Conservation (phyloP, 2,113 vertebrate genomes). For the Cochlearius cochlearius region DNA sequence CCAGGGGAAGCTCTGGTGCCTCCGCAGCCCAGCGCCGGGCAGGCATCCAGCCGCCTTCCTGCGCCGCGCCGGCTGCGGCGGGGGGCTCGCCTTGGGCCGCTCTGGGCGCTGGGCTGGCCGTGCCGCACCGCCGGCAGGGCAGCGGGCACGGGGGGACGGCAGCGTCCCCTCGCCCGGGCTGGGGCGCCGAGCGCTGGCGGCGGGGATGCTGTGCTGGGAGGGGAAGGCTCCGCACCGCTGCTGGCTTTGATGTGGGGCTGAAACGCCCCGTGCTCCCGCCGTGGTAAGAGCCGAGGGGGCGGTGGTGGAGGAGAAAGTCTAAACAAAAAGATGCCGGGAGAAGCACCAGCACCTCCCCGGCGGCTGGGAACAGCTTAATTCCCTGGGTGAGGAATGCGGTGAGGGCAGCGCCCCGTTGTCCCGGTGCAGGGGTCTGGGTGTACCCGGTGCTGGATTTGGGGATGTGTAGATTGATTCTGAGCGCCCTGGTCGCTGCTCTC, state of each 20-base stretch:
- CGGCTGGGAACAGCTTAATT: background rate
- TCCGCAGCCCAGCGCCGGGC: accelerated
- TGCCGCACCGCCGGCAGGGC: accelerated
- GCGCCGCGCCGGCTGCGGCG: accelerated
- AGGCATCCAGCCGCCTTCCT: background rate
- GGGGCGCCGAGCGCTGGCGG: accelerated
- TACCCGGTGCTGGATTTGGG: background rate
- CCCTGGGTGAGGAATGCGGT: accelerated
- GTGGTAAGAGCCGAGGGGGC: accelerated
- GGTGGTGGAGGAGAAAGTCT: background rate
- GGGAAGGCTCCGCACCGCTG: background rate
- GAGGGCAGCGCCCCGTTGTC: background rate
- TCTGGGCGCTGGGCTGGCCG: background rate
- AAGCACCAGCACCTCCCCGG: accelerated
- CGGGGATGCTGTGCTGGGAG: background rate
- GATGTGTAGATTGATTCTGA: accelerated
- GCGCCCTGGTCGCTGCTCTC: accelerated
- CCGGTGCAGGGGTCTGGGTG: background rate
- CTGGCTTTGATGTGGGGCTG: background rate
- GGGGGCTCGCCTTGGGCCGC: background rate
- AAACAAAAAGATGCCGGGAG: background rate
- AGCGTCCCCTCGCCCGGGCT: accelerated
- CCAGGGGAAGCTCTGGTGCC: accelerated
- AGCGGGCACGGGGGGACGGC: accelerated
- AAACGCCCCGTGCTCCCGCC: accelerated